Evolutionary conservation across 2,888 invertebrate genomes (phyloP), one percentile per base, ranked within the genome.

Genomic region (Nomada hirtipes): DNA sequence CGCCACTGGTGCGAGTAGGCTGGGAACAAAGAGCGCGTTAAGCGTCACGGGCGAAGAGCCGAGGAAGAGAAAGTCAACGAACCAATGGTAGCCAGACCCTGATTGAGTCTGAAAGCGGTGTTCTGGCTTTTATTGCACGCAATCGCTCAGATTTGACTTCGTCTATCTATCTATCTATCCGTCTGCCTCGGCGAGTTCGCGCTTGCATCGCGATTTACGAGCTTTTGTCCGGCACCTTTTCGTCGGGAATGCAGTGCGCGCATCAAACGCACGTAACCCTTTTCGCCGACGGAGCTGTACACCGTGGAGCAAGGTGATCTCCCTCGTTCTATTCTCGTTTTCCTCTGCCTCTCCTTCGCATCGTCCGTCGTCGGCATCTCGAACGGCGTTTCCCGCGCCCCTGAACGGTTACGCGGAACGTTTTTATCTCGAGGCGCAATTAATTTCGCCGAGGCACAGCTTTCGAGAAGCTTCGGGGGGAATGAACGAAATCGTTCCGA

Each of bases 31-130:
- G 82, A 84, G 79, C 77, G 75, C 77, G 81, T 79, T 86, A 79
- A 86, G 73, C 86, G 86, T 81, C 76, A 76, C 76, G 84, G 81
- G 84, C 83, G 77, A 86, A 83, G 79, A 72, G 77, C 79, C 79
- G 79, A 82, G 79, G 79, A 80, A 84, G 87, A 86, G 86, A 86
- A 86, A 86, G 86, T 86, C 87, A 84, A 86, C 87, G 86, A 86
- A 82, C 86, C 79, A 86, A 86, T 87, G 69, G 84, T 74, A 78
- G 68, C 61, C 73, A 63, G 65, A 36, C 63, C 55, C 77, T 82
- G 85, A 87, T 87, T 84, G 86, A 82, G 84, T 68, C 79, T 86
- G 87, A 86, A 86, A 86, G 69, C 79, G 72, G 74, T 74, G 82
- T 79, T 72, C 84, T 82, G 87, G 59, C 86, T 84, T 86, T 86